These are phyloP conservation scores for Momotus momota DNA, from an alignment of 2,797 vertebrate genomes.

Conservation along the genomic window DNA sequence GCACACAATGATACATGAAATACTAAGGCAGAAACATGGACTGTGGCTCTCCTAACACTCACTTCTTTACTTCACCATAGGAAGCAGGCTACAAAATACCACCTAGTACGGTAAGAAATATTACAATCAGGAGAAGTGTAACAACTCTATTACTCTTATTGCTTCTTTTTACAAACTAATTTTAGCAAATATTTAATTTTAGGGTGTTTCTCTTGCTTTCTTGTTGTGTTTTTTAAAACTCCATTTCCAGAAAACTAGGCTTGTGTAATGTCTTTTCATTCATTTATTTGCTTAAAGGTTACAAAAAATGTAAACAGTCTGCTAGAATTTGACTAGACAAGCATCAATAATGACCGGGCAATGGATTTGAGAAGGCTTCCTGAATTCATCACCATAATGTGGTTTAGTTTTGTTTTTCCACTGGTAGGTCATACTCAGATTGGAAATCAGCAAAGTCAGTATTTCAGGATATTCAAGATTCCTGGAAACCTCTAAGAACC, in stretches of 20 bases:
- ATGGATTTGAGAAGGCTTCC: neutral
- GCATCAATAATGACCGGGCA: neutral
- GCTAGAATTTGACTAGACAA: neutral
- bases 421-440: neutral
- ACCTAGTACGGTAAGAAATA: neutral
- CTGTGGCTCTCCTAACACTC: neutral
- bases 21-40: neutral
- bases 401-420: neutral
- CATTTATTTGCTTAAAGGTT: neutral
- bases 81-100: neutral
- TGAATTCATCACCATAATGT: neutral
- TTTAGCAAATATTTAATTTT: neutral
- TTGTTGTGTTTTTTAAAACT: neutral
- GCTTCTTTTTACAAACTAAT: neutral
- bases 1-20: neutral
- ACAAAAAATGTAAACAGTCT: neutral
- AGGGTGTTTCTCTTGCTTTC: no score
- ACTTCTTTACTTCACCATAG: neutral
- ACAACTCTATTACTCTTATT: neutral
- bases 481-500: conserved; percentile 5
- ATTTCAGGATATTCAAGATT: conserved; percentile 33
- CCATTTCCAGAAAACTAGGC: neutral
- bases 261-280: neutral
- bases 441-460: conserved; percentile 4
- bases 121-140: neutral